Evolutionary conservation across 2,888 invertebrate genomes (phyloP).

Genomic region (Seira ritae): DNA sequence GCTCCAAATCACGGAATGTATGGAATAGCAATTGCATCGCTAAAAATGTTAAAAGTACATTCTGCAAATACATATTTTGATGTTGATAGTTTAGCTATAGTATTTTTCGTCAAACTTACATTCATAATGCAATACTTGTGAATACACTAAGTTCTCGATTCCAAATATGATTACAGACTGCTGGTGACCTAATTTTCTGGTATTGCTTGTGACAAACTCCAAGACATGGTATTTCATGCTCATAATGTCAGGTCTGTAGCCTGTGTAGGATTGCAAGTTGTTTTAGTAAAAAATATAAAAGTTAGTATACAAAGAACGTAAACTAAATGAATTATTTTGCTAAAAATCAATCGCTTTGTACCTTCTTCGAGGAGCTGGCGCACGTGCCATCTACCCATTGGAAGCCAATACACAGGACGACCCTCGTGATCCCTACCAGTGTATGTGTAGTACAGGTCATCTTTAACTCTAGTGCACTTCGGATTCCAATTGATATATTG

Average conservation of each 20-base stretch:
- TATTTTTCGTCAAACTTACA: slow-evolving; percentile 32
- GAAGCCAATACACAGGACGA: slow-evolving; percentile 55
- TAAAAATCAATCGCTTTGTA: too few species aligned
- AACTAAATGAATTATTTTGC: too few species aligned
- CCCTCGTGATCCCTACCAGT: slow-evolving; percentile 52
- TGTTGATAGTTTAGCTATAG: not conserved
- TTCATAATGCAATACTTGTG: slow-evolving; percentile 60
- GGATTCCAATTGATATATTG: slow-evolving; percentile 31
- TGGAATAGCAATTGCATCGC: slow-evolving; percentile 58
- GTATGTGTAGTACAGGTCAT: slow-evolving; percentile 53
- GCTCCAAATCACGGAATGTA: slow-evolving; percentile 54
- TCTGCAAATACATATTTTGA: not conserved
- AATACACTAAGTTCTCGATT: slow-evolving; percentile 48
- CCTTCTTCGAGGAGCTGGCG: slow-evolving; percentile 40
- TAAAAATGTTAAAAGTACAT: not conserved
- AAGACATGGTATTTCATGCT: slow-evolving; percentile 44
- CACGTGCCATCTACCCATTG: slow-evolving; percentile 51
- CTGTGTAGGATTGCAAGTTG: too few species aligned
- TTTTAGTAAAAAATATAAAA: too few species aligned
- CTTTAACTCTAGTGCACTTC: slow-evolving; percentile 29
- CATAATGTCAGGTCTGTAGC: slow-evolving; percentile 41
- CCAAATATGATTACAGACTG: slow-evolving; percentile 59
- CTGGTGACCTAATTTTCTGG: slow-evolving; percentile 36
- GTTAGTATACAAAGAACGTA: too few species aligned
- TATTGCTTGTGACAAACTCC: slow-evolving; percentile 34